Evolutionary conservation across 2,888 invertebrate genomes (phyloP), one percentile per base, ranked within the genome.

Genomic region (Macrosiphum euphorbiae): DNA sequence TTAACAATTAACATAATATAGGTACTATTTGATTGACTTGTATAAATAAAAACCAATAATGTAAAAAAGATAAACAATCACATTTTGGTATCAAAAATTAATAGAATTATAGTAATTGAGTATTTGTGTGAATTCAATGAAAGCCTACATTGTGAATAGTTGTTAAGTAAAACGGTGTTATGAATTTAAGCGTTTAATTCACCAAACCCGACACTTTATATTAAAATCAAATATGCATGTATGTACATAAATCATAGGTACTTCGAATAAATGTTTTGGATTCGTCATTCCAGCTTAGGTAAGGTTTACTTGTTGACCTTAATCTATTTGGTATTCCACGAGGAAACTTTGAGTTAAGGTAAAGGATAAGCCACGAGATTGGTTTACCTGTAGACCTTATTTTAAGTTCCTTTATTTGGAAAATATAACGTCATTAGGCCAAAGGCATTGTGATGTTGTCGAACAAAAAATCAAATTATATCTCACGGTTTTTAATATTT

Each of bases 241-340:
- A 16, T 67, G n/a, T 67, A 67, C 35, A 67, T 35, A 67, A 35
- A 67, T 67, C 67, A 67, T 35, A n/a, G n/a, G n/a, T n/a, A 67
- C 16, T 67, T 67, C 35, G n/a, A 67, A 26, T 47, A 85, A 41
- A 85, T 44, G 28, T 47, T 28, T 44, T 28, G 13, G 28, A 86
- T 86, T 28, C 44, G 86, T 44, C 86, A 86, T 44, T 85, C 5
- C 47, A 44, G 44, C 44, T 44, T 44, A 86, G 26, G 86, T 44
- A 86, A 44, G 28, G 86, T 26, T 86, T 44, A 86, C 28, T 28
- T 44, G 26, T 44, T 44, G 86, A 47, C 86, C 44, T 86, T 44
- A 86, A 86, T 86, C 86, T 86, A 86, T 86, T 86, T 86, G 47
- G 44, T 86, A 86, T 86, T 47, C 44, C 47, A 86, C 44, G 47